Percentiles rank a stretch among this genome's conserved stretches.
Evolutionary conservation across 2,797 vertebrate species (phyloP).

Genomic region (Amniataba percoides): DNA sequence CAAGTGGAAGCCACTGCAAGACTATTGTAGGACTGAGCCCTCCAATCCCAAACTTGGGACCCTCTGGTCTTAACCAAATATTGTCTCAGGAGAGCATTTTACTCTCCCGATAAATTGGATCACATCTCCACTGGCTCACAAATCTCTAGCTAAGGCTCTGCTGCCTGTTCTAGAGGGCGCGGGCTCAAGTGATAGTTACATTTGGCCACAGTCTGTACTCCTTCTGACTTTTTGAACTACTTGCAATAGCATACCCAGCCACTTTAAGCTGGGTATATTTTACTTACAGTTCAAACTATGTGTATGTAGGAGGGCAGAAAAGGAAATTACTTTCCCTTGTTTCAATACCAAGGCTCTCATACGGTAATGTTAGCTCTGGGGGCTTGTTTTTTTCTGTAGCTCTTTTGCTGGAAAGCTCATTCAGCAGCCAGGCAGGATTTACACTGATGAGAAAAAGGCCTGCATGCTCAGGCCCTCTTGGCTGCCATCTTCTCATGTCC

Average conservation of each 20-base stretch:
- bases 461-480: constrained; percentile 41
- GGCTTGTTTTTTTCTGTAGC: constrained; percentile 41
- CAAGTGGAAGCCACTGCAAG: constrained; percentile 44
- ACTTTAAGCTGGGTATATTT: constrained; percentile 44
- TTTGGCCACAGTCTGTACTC: constrained; percentile 40
- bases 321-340: constrained; percentile 67
- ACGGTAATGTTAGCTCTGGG: constrained; percentile 67
- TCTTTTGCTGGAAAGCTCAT: constrained; percentile 58
- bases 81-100: constrained; percentile 66
- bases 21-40: constrained; percentile 26
- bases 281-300: constrained; percentile 50
- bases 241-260: constrained; percentile 55
- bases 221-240: constrained; percentile 54
- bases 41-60: constrained; percentile 44
- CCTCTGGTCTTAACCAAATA: constrained; percentile 60
- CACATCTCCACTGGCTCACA: constrained; percentile 41
- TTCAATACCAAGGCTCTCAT: constrained; percentile 47
- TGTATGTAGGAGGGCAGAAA: constrained; percentile 42
- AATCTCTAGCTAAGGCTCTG: constrained; percentile 35
- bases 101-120: constrained; percentile 48
- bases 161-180: constrained; percentile 24
- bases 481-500: constrained; percentile 46
- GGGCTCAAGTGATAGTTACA: constrained; percentile 45
- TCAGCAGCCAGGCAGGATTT: constrained; percentile 69
- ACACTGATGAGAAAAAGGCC: constrained; percentile 77